Evolutionary conservation across 1,140 invertebrate species (phyloP).

Genomic region (Aethina tumida): DNA sequence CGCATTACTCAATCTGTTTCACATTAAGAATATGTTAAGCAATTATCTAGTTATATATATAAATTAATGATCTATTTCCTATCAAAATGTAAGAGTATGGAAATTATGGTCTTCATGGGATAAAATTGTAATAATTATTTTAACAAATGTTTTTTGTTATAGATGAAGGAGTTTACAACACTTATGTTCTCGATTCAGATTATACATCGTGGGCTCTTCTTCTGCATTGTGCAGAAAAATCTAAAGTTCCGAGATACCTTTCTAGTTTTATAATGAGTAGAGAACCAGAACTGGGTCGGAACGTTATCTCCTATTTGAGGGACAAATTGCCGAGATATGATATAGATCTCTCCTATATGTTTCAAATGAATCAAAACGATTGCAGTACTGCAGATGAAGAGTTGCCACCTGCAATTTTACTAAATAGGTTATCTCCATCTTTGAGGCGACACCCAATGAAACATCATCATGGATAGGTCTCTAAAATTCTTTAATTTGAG

Average conservation of each 20-base stretch:
- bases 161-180: slow-evolving; percentile 86
- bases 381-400: slow-evolving; percentile 37
- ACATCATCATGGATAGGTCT: slow-evolving; percentile 24
- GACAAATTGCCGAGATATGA: slow-evolving; percentile 61
- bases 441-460: slow-evolving; percentile 31
- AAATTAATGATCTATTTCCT: too few species aligned
- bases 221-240: slow-evolving; percentile 77
- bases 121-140: too few species aligned
- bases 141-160: slow-evolving; percentile 21
- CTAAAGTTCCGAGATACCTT: slow-evolving; percentile 64
- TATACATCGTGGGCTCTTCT: slow-evolving; percentile 70
- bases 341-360: slow-evolving; percentile 72
- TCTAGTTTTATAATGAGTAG: slow-evolving; percentile 76
- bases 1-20: too few species aligned
- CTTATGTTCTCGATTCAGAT: slow-evolving; percentile 74
- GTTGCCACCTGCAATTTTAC: slow-evolving; percentile 22
- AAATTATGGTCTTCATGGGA: too few species aligned
- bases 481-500: too few species aligned
- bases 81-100: too few species aligned
- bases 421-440: slow-evolving; percentile 18
- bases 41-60: too few species aligned
- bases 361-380: slow-evolving; percentile 63
- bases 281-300: slow-evolving; percentile 43
- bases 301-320: slow-evolving; percentile 43
- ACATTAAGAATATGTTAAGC: too few species aligned